A percentile compares a stretch with the other conserved stretches of the same genome.
Conservation (phyloP, 2,113 vertebrate species). For the Tamias sibiricus region DNA sequence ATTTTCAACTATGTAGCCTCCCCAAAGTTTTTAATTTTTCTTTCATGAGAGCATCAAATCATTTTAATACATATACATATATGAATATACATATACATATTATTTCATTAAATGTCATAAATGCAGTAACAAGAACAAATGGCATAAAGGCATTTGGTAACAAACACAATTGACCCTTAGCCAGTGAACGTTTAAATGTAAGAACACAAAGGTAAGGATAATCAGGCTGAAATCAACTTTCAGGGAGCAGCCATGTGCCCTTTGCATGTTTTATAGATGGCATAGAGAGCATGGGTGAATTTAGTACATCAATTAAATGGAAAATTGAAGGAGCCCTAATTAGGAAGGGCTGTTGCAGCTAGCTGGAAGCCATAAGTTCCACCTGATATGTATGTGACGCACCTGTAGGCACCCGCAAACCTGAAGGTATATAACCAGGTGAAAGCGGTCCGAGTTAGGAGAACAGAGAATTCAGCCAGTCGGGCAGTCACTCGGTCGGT, state of each 20-base stretch:
- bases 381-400: too few species aligned
- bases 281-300: neutral
- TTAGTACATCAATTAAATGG: neutral
- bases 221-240: neutral
- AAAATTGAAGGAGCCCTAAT: too few species aligned
- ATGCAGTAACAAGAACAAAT: neutral
- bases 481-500: too few species aligned
- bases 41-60: neutral
- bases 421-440: too few species aligned
- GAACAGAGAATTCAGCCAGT: too few species aligned
- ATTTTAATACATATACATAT: neutral
- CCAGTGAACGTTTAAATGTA: neutral
- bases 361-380: too few species aligned
- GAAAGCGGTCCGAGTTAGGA: too few species aligned
- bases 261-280: neutral
- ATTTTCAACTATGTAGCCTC: neutral
- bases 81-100: neutral
- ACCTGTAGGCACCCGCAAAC: too few species aligned
- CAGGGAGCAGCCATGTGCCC: neutral
- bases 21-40: neutral
- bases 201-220: neutral
- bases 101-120: neutral
- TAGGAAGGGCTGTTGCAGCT: too few species aligned
- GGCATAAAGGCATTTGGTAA: neutral
- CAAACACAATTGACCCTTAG: neutral